Conservation (phyloP, 2,888 invertebrate species). For the Lithosia quadra region DNA sequence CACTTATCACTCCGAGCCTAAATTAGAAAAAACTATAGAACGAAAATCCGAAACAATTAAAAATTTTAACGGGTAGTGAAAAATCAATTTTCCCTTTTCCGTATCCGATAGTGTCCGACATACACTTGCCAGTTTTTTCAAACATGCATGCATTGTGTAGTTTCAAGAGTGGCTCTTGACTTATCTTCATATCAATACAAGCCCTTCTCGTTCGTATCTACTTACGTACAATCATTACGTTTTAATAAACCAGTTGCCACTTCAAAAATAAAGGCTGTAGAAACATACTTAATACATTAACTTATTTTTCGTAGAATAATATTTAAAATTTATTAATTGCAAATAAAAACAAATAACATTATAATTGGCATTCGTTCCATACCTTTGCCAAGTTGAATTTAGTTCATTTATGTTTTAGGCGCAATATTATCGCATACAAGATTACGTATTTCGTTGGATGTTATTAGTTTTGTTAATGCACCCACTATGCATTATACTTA, state of each 20-base stretch:
- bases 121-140: background rate
- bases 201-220: background rate
- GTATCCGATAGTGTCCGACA: background rate
- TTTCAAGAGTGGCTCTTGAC: background rate
- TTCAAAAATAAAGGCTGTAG: background rate
- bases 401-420: background rate
- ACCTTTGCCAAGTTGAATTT: too few species aligned
- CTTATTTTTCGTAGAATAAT: background rate
- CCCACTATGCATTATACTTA: background rate
- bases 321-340: background rate
- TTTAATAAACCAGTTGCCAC: background rate
- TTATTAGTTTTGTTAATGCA: background rate
- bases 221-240: background rate
- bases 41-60: background rate
- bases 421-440: background rate
- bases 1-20: too few species aligned
- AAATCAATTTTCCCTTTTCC: background rate
- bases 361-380: background rate
- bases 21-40: background rate
- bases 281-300: too few species aligned
- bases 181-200: background rate
- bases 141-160: background rate
- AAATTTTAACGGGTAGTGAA: background rate
- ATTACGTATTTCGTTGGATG: background rate
- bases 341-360: too few species aligned